These are phyloP conservation scores for Schizopygopsis pylzovi DNA, from an alignment of 2,797 vertebrate genomes.

Conservation along the genomic window DNA sequence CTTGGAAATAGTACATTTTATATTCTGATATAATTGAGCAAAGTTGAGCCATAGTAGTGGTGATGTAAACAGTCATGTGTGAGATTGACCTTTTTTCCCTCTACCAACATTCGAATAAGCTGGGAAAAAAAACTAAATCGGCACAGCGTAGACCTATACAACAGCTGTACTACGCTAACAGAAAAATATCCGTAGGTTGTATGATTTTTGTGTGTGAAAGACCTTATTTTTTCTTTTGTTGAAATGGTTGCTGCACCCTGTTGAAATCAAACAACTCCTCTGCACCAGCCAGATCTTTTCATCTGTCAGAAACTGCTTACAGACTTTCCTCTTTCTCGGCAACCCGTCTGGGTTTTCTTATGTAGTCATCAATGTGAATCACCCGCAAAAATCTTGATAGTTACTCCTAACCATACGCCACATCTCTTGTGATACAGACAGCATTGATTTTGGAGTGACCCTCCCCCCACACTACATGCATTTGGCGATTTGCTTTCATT, in stretches of 20 bases:
- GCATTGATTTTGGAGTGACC: slow-evolving; percentile 33
- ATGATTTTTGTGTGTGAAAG: slow-evolving; percentile 41
- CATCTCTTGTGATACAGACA: slow-evolving; percentile 48
- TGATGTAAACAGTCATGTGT: slow-evolving; percentile 9
- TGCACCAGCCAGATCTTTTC: slow-evolving; percentile 45
- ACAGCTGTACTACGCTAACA: neutral
- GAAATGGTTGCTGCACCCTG: slow-evolving; percentile 20
- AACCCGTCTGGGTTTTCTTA: slow-evolving; percentile 44
- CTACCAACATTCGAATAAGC: neutral
- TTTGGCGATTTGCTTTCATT: slow-evolving; percentile 9
- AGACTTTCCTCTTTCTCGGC: slow-evolving; percentile 33
- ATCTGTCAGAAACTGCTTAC: slow-evolving; percentile 54
- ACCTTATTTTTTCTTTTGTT: slow-evolving; percentile 37
- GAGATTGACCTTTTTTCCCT: neutral
- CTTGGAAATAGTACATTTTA: slow-evolving; percentile 8
- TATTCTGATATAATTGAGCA: neutral
- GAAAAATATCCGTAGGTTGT: neutral
- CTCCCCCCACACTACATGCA: neutral
- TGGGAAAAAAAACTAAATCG: neutral
- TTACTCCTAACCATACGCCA: slow-evolving; percentile 34
- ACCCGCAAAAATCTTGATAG: slow-evolving; percentile 43
- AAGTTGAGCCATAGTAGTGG: neutral
- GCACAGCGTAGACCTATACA: neutral
- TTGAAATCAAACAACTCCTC: slow-evolving; percentile 48
- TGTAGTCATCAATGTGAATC: slow-evolving; percentile 50